Evolutionary conservation across 2,113 vertebrate species (phyloP), one percentile per base, ranked within the genome.

Genomic region (Glaucomys volans): DNA sequence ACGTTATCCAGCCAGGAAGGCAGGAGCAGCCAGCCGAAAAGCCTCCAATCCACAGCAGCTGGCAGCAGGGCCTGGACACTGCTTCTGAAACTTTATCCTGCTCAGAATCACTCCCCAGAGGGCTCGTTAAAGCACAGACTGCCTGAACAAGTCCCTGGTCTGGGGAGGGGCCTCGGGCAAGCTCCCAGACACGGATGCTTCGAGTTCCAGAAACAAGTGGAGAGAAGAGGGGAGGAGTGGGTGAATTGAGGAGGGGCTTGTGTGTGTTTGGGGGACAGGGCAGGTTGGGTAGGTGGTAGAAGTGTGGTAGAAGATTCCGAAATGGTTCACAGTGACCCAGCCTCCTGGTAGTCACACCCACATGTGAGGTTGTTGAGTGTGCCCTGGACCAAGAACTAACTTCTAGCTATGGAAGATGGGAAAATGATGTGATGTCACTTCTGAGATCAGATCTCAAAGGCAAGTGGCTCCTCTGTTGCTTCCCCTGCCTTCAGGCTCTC

Each of bases 31-130:
- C 16, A 32, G 57, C 81, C 1, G 5, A 64, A 30, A 37, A 14
- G 14, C 12, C 8, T 16, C 26, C 26, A 47, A n/a, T 3, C 20
- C 0, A 4, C 11, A 67, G 79, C 44, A 35, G 16, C 52, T 0
- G 17, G 37, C 47, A 10, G 5, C 0, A 14, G 66, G 40, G 42
- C 50, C n/a, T 1, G 4, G 66, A 62, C 5, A 10, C 37, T 20
- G 47, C 37, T 30, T 14, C 74, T 16, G 14, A 5, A 40, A 54
- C 17, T n/a, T 8, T 2, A 4, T 1, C 9, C 8, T 4, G 13
- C n/a, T 8, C 5, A 0, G 30, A 1, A 1, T 37, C 59, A 17
- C 20, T 69, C 66, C 66, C 5, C 2, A 3, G 75, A n/a, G 24
- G 54, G 6, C 40, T 50, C 20, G 7, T n/a, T 32, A 12, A 37